Conservation (phyloP, 2,113 vertebrate genomes). For the Centropristis striata region DNA sequence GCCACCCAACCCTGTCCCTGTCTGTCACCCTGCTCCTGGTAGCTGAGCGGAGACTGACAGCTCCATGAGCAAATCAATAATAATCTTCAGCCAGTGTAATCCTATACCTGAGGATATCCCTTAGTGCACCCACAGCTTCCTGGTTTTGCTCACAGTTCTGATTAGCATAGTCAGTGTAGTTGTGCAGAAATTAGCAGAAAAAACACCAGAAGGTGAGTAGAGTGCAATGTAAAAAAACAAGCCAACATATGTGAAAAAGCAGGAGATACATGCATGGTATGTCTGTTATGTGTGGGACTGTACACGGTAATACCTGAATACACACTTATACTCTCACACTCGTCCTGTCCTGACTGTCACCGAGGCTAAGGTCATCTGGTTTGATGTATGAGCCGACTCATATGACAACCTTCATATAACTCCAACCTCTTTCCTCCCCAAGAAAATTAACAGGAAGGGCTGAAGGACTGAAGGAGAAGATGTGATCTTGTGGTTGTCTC, state of each 20-base stretch:
- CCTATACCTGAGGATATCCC: conserved; percentile 79
- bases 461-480: conserved; percentile 64
- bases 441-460: conserved; percentile 75
- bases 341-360: conserved; percentile 73
- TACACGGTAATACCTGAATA: conserved; percentile 43
- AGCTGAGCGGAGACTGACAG: conserved; percentile 91
- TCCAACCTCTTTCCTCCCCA: conserved; percentile 70
- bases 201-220: background rate
- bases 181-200: conserved; percentile 8
- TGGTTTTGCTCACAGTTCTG: background rate
- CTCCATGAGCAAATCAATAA: conserved; percentile 95
- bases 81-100: conserved; percentile 94
- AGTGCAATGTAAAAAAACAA: background rate
- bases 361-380: conserved; percentile 76
- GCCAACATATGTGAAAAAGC: background rate
- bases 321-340: conserved; percentile 37
- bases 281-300: conserved; percentile 12
- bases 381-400: conserved; percentile 78
- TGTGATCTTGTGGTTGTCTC: conserved; percentile 48
- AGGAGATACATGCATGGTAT: background rate
- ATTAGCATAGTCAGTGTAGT: conserved; percentile 38
- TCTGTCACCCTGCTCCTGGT: conserved; percentile 90
- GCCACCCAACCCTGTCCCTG: conserved; percentile 94
- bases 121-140: conserved; percentile 65
- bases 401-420: conserved; percentile 82